A percentile compares a stretch with the other conserved stretches of the same genome.
Conservation (phyloP, 2,797 vertebrate genomes). For the Eulemur coronatus region DNA sequence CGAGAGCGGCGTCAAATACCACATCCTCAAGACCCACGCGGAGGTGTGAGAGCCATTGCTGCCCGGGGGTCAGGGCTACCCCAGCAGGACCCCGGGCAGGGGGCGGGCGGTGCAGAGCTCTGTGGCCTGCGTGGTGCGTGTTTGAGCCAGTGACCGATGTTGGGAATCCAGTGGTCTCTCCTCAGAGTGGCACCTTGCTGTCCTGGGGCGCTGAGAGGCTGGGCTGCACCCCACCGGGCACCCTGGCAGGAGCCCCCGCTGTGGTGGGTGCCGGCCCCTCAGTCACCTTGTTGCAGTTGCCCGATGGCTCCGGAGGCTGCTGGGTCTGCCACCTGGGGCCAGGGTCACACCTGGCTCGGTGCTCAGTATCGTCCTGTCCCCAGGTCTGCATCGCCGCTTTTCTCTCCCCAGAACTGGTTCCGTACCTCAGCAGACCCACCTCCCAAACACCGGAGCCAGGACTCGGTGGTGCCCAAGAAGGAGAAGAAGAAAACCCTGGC, state of each 20-base stretch:
- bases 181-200: background rate
- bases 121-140: too few species aligned
- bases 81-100: accelerated
- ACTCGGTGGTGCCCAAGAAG: conserved; percentile 85
- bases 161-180: background rate
- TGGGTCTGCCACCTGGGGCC: background rate
- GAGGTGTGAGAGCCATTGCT: conserved; percentile 86
- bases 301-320: background rate
- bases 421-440: conserved; percentile 89
- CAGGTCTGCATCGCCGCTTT: background rate
- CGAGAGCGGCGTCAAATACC: conserved; percentile 98
- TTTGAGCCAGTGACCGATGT: background rate
- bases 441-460: conserved; percentile 88
- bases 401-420: conserved; percentile 94
- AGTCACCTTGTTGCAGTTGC: too few species aligned
- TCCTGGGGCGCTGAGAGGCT: too few species aligned
- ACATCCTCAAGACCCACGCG: conserved; percentile 97
- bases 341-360: background rate
- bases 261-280: background rate
- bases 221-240: accelerated
- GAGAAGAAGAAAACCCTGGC: conserved; percentile 89
- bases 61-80: background rate
- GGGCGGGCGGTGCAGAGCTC: background rate
- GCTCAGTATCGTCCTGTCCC: too few species aligned
- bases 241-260: background rate